These are phyloP conservation scores for Hippocampus kuda DNA, from an alignment of 2,797 vertebrate genomes.

Conservation along the genomic window DNA sequence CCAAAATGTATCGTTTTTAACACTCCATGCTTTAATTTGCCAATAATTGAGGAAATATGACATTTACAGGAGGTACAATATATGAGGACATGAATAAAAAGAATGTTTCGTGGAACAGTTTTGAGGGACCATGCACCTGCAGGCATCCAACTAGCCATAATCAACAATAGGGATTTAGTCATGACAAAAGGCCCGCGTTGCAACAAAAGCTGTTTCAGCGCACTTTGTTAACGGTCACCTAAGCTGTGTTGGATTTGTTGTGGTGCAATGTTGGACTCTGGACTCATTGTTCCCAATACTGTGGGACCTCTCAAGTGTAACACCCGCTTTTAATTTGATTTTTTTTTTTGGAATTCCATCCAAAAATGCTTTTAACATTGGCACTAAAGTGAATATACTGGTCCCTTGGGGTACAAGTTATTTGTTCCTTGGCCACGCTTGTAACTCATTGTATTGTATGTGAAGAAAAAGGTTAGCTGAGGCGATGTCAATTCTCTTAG, in stretches of 20 bases:
- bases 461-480: no score
- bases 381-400: background rate
- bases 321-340: background rate
- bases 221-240: slow-evolving; percentile 2
- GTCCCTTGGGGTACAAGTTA: background rate
- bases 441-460: no score
- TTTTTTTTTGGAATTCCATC: background rate
- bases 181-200: background rate
- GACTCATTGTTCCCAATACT: background rate
- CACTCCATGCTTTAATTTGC: background rate
- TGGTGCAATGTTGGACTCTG: background rate
- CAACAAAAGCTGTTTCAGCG: slow-evolving; percentile 1
- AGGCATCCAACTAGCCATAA: background rate
- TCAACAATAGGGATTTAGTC: background rate
- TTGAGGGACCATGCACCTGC: no score
- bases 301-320: background rate
- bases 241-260: slow-evolving; percentile 1
- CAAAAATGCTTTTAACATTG: background rate
- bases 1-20: no score
- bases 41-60: no score
- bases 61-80: no score
- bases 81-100: no score
- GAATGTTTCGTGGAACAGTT: no score
- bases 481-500: no score
- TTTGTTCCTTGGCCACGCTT: no score